Percentiles rank a stretch among this genome's conserved stretches.
Evolutionary conservation across 2,888 invertebrate species (phyloP).

Genomic region (Leucania comma): DNA sequence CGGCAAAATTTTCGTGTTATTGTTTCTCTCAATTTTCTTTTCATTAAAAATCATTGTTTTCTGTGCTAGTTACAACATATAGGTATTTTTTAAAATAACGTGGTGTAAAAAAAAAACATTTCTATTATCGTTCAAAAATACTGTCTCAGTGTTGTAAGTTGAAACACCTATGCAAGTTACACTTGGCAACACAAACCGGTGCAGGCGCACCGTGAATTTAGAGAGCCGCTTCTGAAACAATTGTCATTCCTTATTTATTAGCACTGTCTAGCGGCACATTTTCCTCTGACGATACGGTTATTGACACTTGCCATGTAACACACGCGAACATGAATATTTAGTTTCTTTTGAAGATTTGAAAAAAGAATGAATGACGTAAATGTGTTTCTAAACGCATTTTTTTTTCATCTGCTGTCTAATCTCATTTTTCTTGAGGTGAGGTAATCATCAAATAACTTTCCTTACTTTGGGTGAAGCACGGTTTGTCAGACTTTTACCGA

Average conservation of each 20-base stretch:
- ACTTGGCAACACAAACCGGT: conserved; percentile 35
- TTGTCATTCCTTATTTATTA: conserved; percentile 85
- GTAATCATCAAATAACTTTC: too few species aligned
- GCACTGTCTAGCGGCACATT: conserved; percentile 79
- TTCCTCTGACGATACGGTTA: conserved; percentile 66
- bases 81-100: neutral
- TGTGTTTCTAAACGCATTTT: neutral
- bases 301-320: conserved; percentile 59
- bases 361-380: neutral
- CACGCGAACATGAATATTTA: conserved; percentile 8
- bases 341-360: neutral
- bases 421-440: too few species aligned
- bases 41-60: neutral
- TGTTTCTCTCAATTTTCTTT: too few species aligned
- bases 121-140: too few species aligned
- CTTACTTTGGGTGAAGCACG: too few species aligned
- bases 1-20: neutral
- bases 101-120: too few species aligned
- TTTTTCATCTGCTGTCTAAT: neutral
- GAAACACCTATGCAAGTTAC: conserved; percentile 5
- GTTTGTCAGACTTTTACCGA: too few species aligned
- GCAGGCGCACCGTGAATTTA: conserved; percentile 74
- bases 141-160: too few species aligned
- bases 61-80: neutral
- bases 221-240: conserved; percentile 80